Conservation (phyloP, 2,888 invertebrate species). For the Agrochola lota region DNA sequence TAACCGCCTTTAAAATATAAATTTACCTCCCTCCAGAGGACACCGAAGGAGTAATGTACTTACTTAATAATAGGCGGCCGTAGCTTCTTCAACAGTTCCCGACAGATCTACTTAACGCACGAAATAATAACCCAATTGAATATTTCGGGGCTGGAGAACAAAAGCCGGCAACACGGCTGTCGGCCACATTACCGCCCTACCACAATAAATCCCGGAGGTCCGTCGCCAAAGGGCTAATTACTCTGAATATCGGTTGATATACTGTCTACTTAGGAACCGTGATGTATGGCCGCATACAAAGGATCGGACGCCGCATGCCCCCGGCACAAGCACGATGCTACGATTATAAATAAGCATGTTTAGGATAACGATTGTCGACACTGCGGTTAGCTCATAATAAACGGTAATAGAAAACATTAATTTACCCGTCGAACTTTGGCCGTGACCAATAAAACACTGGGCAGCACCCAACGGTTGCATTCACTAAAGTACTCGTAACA, state of each 20-base stretch:
- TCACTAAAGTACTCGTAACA: conserved; percentile 46
- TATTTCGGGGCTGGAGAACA: conserved; percentile 84
- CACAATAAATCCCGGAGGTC: conserved; percentile 89
- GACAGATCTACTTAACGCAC: conserved; percentile 68
- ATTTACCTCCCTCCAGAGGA: conserved; percentile 41
- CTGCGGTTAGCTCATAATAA: conserved; percentile 64
- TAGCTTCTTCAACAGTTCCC: conserved; percentile 66
- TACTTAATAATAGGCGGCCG: conserved; percentile 63
- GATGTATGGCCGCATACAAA: conserved; percentile 89
- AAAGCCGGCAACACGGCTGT: conserved; percentile 89
- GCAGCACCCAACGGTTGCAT: conserved; percentile 49
- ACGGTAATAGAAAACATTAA: conserved; percentile 65
- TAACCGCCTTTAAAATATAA: conserved; percentile 50
- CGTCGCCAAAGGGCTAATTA: conserved; percentile 90
- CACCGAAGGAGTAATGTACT: conserved; percentile 42
- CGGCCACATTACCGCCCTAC: conserved; percentile 88
- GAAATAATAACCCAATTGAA: conserved; percentile 85
- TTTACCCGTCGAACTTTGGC: conserved; percentile 48
- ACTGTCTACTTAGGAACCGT: conserved; percentile 89
- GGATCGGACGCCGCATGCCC: conserved; percentile 87
- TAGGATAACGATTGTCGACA: conserved; percentile 86
- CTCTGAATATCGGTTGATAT: conserved; percentile 89
- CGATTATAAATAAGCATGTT: conserved; percentile 88
- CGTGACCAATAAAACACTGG: conserved; percentile 46
- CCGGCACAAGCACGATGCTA: conserved; percentile 78